phyloP scores from a whole-genome alignment of 1,140 invertebrate genomes.

The Brachionus calyciflorus region DNA sequence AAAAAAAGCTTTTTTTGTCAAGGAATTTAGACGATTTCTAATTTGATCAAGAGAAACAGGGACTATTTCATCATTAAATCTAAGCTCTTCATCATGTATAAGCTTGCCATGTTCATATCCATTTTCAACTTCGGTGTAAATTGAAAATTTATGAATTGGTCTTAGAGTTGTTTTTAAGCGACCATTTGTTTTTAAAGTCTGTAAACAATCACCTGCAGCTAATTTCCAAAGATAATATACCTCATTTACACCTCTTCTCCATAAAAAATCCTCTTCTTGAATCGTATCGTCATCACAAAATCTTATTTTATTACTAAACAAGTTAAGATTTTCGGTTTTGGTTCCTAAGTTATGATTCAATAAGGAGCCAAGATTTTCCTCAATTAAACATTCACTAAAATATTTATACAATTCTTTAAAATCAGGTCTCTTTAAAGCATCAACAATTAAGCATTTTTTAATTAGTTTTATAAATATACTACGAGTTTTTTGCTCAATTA shows the following conservation, averaged over 20 bases:
- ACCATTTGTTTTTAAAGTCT: conserved; percentile 84
- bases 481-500: not conserved
- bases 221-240: conserved; percentile 92
- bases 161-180: conserved; percentile 67
- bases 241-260: conserved; percentile 65
- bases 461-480: conserved; percentile 48
- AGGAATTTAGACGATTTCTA: conserved; percentile 70
- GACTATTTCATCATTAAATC: conserved; percentile 78
- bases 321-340: not conserved
- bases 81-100: conserved; percentile 71
- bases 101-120: conserved; percentile 60
- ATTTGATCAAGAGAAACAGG: conserved; percentile 76
- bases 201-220: conserved; percentile 85
- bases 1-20: conserved; percentile 75
- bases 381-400: not conserved
- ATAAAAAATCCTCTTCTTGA: not conserved
- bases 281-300: not conserved
- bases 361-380: too few relatives aligned
- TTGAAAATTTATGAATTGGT: conserved; percentile 24
- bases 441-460: conserved; percentile 50
- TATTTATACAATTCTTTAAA: not conserved
- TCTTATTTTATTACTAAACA: not conserved
- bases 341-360: not conserved
- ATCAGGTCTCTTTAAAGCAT: conserved; percentile 49
- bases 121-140: conserved; percentile 55